Evolutionary conservation across 2,797 vertebrate species (phyloP), one percentile per base, ranked within the genome.

Genomic region (Halcyon leucocephala): DNA sequence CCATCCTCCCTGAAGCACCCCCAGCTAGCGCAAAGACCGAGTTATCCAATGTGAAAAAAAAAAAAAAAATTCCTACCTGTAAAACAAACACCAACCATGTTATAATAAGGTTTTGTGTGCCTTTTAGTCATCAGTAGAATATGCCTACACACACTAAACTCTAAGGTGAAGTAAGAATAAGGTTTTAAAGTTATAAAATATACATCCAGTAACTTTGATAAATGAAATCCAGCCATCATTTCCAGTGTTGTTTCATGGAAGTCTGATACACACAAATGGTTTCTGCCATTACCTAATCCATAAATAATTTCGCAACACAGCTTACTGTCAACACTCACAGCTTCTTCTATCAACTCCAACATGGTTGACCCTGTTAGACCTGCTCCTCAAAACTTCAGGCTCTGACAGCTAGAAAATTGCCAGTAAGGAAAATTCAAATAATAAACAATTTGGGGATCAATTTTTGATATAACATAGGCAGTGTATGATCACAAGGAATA

Each of bases 401-500:
- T 48, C 22, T 28, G 7, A 18, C 79, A 52, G 55, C 37, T 44
- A 93, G 39, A 71, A 77, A 82, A 46, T 2, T 54, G 52, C 12
- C 49, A 67, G 26, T 6, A 74, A 74, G 25, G 37, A 71, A 83
- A 86, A 72, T 14, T 54, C 33, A 69, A 69, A 57, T 39, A 67
- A 42, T 31, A 35, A 74, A 74, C 10, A 58, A 73, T 31, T 28
- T 0, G 0, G 3, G 39, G 21, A 81, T 35, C 22, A 22, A 39
- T 55, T 12, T 52, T 0, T 51, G 25, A 31, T 46, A 64, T 0
- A 61, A 12, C 22, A 26, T 6, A 55, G 44, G 10, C 22, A 62
- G 4, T 25, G 26, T 5, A 70, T 19, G 3, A 33, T 0, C 72
- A 22, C 18, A 90, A 90, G 31, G 65, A 72, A 44, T 6, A 82